Base-by-base conservation (phyloP, 2,113 vertebrate genomes). In the Chaetodon auriga region DNA sequence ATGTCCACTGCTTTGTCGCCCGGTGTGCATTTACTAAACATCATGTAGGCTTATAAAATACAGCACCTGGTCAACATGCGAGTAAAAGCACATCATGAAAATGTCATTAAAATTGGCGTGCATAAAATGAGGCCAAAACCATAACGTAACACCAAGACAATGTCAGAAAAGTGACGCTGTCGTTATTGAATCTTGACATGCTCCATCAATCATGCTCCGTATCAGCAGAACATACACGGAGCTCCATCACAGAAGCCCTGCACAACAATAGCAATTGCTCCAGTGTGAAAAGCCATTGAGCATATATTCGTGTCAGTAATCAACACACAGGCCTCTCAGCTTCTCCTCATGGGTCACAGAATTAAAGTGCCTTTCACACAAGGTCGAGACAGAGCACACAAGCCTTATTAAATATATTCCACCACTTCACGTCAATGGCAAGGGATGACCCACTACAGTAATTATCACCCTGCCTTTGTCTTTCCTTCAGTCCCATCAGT, bases 361-460 rank as follows among this genome's bases (percentile, higher is more conserved):
- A 90, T 90, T 87, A 90, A 91, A 93, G 90, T 90, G 91, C 80
- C 92, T 92, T 93, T 95, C 90, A 90, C 79, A 83, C 91, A 94
- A 94, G 94, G 93, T 95, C 93, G 92, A 85, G 82, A 82, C 88
- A 46, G 79, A 72, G 73, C 84, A 92, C 86, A 90, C 78, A 73
- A 89, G 85, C 87, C 80, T 89, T 88, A 90, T 90, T 93, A 88
- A 92, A 94, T 88, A 87, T 91, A 88, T 90, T 92, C 78, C 80
- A 85, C 76, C 77, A 85, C 82, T 90, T 83, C 72, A 91, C 89
- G 87, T 82, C 90, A 90, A 93, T 90, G 84, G 46, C 68, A 81
- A 58, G 68, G 75, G 89, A 78, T 54, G 80, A 84, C 63, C 73
- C 64, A 62, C 72, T 38, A 38, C 71, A 70, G 69, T 87, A 87